Percentiles rank a stretch among this genome's conserved stretches.
Conservation (phyloP, 2,797 vertebrate genomes). For the Peromyscus melanophrys region DNA sequence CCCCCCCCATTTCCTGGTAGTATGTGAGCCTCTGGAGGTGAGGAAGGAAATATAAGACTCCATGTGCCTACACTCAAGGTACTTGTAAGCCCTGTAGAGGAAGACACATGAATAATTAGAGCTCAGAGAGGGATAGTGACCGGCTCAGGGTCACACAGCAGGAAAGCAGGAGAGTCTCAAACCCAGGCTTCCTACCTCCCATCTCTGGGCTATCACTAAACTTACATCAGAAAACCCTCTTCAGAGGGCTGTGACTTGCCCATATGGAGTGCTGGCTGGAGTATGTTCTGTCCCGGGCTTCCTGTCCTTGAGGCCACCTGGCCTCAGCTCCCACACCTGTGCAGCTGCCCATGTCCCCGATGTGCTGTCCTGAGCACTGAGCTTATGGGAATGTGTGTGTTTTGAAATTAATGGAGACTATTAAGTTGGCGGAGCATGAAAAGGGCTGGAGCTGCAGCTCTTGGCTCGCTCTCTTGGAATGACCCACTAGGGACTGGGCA, state of each 20-base stretch:
- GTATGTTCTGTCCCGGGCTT: background rate
- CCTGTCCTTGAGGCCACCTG: slow-evolving; percentile 40
- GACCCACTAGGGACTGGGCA: background rate
- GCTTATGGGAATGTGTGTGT: slow-evolving; percentile 72
- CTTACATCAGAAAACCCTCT: background rate
- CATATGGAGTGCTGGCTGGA: fast-evolving
- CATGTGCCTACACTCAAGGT: background rate
- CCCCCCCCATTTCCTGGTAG: background rate
- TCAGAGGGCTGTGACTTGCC: background rate
- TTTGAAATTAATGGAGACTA: slow-evolving; percentile 80
- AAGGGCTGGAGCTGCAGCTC: slow-evolving; percentile 69
- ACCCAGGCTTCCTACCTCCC: background rate
- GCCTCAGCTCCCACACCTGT: background rate
- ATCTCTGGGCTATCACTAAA: background rate
- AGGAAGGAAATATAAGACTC: background rate
- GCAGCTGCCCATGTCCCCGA: background rate
- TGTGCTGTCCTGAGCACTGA: slow-evolving; percentile 7
- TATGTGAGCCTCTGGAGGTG: background rate
- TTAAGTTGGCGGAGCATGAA: slow-evolving; percentile 74
- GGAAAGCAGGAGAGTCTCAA: background rate
- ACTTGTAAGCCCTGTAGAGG: background rate
- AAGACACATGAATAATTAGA: background rate
- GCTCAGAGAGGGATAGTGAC: background rate
- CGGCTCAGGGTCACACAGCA: slow-evolving; percentile 37
- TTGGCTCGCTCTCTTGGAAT: slow-evolving; percentile 42